Evolutionary conservation across 2,888 invertebrate species (phyloP).

Genomic region (Chymomyza amoena): DNA sequence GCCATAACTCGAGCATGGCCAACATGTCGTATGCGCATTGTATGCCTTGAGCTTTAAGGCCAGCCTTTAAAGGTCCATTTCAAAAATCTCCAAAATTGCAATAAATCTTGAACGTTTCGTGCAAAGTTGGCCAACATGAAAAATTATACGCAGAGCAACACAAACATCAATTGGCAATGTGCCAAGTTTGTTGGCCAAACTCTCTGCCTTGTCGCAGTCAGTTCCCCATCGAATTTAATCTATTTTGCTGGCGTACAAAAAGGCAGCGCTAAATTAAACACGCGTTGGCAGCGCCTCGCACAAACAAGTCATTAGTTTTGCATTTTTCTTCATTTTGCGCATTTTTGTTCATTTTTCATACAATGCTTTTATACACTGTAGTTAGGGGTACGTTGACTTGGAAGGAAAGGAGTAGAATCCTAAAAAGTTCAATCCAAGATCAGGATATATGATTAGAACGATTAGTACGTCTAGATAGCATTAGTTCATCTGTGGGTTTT

Average conservation of each 20-base stretch:
- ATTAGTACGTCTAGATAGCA: no score
- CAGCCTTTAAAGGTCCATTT: neutral
- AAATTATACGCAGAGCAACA: constrained; percentile 51
- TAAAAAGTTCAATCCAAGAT: no score
- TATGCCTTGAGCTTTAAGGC: neutral
- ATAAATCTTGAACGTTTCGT: constrained; percentile 52
- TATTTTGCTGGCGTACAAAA: constrained; percentile 16
- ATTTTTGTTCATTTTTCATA: neutral
- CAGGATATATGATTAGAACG: no score
- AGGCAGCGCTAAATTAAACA: constrained; percentile 24
- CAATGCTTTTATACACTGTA: constrained; percentile 4
- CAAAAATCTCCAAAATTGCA: neutral
- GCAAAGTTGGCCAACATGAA: constrained; percentile 48
- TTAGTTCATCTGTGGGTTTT: no score
- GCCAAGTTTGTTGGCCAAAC: neutral
- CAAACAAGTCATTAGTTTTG: constrained; percentile 34
- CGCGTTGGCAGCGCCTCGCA: constrained; percentile 7
- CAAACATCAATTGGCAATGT: constrained; percentile 27
- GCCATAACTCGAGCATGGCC: constrained; percentile 20
- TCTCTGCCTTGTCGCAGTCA: neutral
- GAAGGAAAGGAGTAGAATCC: no score
- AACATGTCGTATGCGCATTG: constrained; percentile 40
- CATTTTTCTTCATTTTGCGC: constrained; percentile 17
- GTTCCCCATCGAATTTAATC: constrained; percentile 19
- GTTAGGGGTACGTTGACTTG: no score